phyloP scores from a whole-genome alignment of 2,888 invertebrate species.

The Camptogramma bilineatum region DNA sequence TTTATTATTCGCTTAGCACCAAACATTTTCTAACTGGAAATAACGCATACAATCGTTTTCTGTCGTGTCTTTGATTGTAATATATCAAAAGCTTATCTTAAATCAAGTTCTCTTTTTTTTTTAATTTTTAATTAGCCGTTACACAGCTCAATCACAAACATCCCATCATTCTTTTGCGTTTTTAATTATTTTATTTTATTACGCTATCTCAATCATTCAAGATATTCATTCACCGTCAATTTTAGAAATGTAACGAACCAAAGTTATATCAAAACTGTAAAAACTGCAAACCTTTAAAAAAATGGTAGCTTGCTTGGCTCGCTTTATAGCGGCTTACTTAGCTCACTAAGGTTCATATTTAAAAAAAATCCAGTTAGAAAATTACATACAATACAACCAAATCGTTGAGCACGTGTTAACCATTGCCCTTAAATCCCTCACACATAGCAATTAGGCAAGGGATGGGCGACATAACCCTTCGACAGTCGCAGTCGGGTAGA shows the following conservation, averaged over 20 bases:
- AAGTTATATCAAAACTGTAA: background rate
- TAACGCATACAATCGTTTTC: background rate
- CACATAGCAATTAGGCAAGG: conserved; percentile 81
- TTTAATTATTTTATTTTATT: too few species aligned
- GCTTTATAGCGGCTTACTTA: background rate
- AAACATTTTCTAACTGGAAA: conserved; percentile 48
- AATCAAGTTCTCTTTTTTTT: too few species aligned
- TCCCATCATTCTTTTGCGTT: too few species aligned
- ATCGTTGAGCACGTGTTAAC: conserved; percentile 65
- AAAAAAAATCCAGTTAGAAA: conserved; percentile 31
- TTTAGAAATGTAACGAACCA: too few species aligned
- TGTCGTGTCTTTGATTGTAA: too few species aligned
- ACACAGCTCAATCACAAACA: too few species aligned
- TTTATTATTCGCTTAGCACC: conserved; percentile 67
- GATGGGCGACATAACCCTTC: conserved; percentile 19
- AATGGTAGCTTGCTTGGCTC: background rate
- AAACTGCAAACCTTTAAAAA: background rate
- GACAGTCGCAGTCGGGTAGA: conserved; percentile 21
- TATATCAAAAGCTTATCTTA: too few species aligned
- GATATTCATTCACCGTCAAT: too few species aligned
- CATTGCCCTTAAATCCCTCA: conserved; percentile 59
- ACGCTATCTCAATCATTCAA: too few species aligned
- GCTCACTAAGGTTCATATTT: background rate
- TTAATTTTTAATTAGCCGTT: too few species aligned
- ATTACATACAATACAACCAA: conserved; percentile 51